A percentile compares a stretch with the other conserved stretches of the same genome.
Evolutionary conservation across 2,888 invertebrate genomes (phyloP).

Genomic region (Drosophila seclusa): DNA sequence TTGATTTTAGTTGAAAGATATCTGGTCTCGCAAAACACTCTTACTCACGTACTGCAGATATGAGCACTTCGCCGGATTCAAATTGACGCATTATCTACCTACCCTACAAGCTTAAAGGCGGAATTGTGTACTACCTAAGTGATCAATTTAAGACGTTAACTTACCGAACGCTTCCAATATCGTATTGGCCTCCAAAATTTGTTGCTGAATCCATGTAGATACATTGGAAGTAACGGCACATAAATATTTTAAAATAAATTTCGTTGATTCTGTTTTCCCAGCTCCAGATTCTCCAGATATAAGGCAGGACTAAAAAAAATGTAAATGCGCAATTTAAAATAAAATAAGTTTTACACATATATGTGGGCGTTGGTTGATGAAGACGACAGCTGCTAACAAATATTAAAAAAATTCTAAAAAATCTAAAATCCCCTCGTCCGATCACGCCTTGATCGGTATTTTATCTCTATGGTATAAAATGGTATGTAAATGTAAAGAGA

Average conservation of each 20-base stretch:
- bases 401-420: too few species aligned
- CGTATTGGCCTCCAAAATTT: conserved; percentile 96
- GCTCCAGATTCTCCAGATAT: conserved; percentile 97
- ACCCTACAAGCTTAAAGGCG: neutral
- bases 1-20: too few species aligned
- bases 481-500: neutral
- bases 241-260: conserved; percentile 95
- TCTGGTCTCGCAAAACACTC: too few species aligned
- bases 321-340: neutral
- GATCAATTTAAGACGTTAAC: conserved; percentile 50
- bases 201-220: conserved; percentile 97
- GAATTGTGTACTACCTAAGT: neutral
- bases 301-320: conserved; percentile 90
- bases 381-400: too few species aligned
- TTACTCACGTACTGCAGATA: too few species aligned
- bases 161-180: conserved; percentile 96
- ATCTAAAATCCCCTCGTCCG: too few species aligned
- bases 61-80: too few species aligned
- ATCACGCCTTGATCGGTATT: too few species aligned
- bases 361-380: too few species aligned
- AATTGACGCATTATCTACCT: too few species aligned
- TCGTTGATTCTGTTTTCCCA: conserved; percentile 97
- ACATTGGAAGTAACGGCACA: conserved; percentile 94
- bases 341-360: too few species aligned
- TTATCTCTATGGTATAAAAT: neutral